Evolutionary conservation across 2,113 vertebrate species (phyloP).

Genomic region (Neolamprologus longior): DNA sequence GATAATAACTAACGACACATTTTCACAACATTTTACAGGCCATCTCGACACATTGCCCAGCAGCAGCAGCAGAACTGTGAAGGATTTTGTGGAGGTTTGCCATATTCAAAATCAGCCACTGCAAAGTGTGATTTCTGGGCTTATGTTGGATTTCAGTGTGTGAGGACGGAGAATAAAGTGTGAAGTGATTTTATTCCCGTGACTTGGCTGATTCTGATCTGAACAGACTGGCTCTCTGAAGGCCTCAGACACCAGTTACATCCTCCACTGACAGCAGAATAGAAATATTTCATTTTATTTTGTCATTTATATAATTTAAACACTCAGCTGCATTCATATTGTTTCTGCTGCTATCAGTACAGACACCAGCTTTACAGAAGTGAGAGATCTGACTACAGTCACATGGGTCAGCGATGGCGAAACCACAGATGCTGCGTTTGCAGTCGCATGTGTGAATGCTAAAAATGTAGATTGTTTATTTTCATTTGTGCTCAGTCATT

Average conservation of each 20-base stretch:
- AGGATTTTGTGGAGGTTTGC: background rate
- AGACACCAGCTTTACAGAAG: background rate
- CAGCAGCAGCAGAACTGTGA: background rate
- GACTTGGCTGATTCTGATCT: background rate
- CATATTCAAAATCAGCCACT: background rate
- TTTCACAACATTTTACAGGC: background rate
- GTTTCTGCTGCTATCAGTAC: background rate
- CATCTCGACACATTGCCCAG: background rate
- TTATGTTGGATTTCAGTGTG: background rate
- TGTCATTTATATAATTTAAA: background rate
- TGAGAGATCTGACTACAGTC: background rate
- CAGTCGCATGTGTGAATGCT: background rate
- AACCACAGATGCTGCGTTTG: background rate
- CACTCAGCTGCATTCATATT: background rate
- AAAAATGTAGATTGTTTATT: background rate
- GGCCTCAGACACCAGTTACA: background rate
- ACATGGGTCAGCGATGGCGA: background rate
- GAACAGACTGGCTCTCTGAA: background rate
- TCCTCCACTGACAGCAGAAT: background rate
- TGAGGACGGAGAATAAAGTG: background rate
- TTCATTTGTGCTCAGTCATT: background rate
- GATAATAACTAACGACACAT: background rate
- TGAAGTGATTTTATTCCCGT: background rate
- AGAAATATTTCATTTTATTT: background rate
- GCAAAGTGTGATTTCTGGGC: conserved; percentile 1